Base-by-base conservation (phyloP, 64 coral and sea anemone genomes). In the Cladopsammia gracilis region DNA sequence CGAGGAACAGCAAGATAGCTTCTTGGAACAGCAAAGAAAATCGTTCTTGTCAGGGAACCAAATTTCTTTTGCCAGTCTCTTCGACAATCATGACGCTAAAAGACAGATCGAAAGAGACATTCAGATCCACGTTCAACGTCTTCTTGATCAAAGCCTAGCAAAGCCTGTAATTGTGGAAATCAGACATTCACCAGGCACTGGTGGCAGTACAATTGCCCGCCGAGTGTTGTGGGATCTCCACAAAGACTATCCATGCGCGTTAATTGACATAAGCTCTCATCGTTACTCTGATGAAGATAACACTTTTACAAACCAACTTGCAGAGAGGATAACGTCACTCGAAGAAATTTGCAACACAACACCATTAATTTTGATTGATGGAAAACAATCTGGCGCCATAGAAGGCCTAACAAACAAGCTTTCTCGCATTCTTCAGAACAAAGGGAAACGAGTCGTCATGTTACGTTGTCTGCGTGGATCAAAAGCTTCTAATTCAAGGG, bases 221-320 rank as follows among this genome's bases (percentile, higher is more conserved):
- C 83, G 94, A 26, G 89, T 96, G 15, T 25, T 96, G 12, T 96
- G 94, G 94, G 74, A 95, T 62, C 88, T 95, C 0, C 94, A 91
- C 76, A 72, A 79, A 62, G 20, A n/a, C 62, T 91, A 86, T 26
- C 93, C 93, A 0, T 90, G 93, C 46, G 87, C 77, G 7, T 48
- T 85, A 24, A 81, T 75, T 6, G 61, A 82, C 24, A 24, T 79
- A 67, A 58, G 62, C 49, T 73, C 69, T 19, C n/a, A 95, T 59
- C 78, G 62, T 14, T 89, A 73, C 20, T 88, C 75, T 12, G 78
- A 86, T 77, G 93, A 95, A 13, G 93, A 95, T 64, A 71, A 75
- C 0, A 26, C 26, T 0, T 78, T 90, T 60, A 53, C 82, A 75
- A 89, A 90, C 43, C 70, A 66, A 50, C 71, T 95, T 23, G 70